phyloP scores from a whole-genome alignment of 2,888 invertebrate genomes.

The Merodon equestris region DNA sequence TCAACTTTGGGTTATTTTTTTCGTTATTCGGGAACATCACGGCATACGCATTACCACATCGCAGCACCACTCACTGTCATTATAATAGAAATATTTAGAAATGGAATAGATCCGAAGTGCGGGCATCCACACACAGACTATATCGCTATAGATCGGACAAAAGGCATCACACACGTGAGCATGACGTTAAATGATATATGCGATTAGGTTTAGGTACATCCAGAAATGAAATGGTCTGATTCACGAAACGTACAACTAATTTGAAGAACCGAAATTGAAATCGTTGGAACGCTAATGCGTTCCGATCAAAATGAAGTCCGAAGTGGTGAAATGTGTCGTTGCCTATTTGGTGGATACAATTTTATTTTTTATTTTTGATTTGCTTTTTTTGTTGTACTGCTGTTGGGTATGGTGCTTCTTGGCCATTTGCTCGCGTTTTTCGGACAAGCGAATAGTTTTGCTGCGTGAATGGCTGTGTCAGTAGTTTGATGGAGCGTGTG shows the following conservation, averaged over 20 bases:
- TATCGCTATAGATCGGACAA: constrained; percentile 3
- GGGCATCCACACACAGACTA: constrained; percentile 9
- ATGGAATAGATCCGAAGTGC: constrained; percentile 13
- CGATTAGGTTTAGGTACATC: background rate
- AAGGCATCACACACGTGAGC: background rate
- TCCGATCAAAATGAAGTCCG: constrained; percentile 50
- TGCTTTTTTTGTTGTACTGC: background rate
- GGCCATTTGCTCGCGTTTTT: constrained; percentile 19
- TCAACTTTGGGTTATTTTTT: constrained; percentile 8
- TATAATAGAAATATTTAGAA: constrained; percentile 42
- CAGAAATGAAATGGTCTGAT: constrained; percentile 33
- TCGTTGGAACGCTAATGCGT: constrained; percentile 66
- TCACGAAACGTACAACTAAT: constrained; percentile 66
- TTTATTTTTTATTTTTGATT: constrained; percentile 16
- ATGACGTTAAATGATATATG: constrained; percentile 29
- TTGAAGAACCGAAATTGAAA: constrained; percentile 68
- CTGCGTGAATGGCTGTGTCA: constrained; percentile 58
- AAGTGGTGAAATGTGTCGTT: constrained; percentile 57
- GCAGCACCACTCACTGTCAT: constrained; percentile 10
- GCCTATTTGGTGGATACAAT: constrained; percentile 58
- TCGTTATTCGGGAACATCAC: background rate
- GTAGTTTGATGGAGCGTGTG: constrained; percentile 62
- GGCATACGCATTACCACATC: no score
- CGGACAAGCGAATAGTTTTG: constrained; percentile 53
- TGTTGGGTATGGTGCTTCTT: background rate